These are phyloP conservation scores for Malurus melanocephalus DNA, from an alignment of 2,113 vertebrate genomes.

Conservation along the genomic window DNA sequence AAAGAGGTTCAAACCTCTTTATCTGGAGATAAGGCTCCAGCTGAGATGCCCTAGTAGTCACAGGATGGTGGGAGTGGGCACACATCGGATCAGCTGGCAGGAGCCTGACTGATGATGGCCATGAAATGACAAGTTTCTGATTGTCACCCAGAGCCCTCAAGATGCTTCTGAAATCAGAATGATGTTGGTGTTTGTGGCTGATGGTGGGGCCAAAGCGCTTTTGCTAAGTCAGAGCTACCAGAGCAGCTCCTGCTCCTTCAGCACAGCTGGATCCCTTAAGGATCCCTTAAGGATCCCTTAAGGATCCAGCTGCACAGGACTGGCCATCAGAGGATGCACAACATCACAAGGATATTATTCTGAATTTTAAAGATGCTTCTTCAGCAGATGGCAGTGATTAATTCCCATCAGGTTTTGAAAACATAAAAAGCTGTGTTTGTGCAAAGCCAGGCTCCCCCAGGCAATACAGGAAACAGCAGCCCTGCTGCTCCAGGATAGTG, in stretches of 20 bases:
- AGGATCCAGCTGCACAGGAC: neutral
- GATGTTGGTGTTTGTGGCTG: fast-evolving
- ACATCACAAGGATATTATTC: neutral
- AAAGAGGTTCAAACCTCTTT: slow-evolving; percentile 42
- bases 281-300: neutral
- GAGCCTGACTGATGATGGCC: neutral
- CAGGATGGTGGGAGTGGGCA: neutral
- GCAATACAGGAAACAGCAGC: fast-evolving
- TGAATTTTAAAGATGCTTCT: neutral
- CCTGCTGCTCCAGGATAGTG: neutral
- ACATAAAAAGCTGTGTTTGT: neutral
- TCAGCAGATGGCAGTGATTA: neutral
- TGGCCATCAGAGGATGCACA: fast-evolving
- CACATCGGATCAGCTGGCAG: neutral
- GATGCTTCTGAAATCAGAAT: neutral
- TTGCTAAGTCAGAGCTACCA: fast-evolving
- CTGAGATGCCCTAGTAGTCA: neutral
- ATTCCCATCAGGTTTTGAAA: neutral
- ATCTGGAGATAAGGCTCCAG: slow-evolving; percentile 10
- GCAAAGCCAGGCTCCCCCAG: neutral
- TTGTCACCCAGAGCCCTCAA: neutral
- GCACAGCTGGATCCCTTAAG: neutral
- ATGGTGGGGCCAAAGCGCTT: neutral
- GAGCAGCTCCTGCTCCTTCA: neutral
- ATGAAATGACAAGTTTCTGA: neutral